Percentiles rank a stretch among this genome's conserved stretches.
These are phyloP conservation scores for Microtus montanus DNA, from an alignment of 2,113 vertebrate species.

Conservation along the genomic window DNA sequence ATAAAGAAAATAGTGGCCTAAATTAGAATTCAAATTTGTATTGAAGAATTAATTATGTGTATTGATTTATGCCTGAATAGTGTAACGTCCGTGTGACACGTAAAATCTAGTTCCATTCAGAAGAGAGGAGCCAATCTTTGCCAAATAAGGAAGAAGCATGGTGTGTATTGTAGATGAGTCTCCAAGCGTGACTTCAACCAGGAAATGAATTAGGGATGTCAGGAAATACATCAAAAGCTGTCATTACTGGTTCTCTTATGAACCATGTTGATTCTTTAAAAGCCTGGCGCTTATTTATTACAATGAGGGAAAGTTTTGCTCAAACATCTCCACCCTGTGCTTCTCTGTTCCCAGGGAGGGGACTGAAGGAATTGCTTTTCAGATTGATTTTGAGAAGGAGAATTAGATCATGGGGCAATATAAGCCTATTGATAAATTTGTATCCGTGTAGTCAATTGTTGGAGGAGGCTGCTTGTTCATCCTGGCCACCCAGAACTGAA, in stretches of 20 bases:
- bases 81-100: slow-evolving; percentile 28
- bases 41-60: slow-evolving; percentile 62
- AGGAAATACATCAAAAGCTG: background rate
- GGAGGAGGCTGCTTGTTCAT: too few species aligned
- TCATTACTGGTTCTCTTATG: background rate
- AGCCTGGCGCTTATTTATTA: slow-evolving; percentile 20
- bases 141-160: background rate
- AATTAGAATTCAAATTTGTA: slow-evolving; percentile 66
- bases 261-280: slow-evolving; percentile 8
- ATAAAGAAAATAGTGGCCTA: slow-evolving; percentile 59
- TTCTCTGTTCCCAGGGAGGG: background rate
- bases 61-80: slow-evolving; percentile 45
- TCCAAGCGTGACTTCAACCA: background rate
- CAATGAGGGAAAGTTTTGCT: background rate
- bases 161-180: background rate
- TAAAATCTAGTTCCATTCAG: slow-evolving; percentile 42
- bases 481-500: too few species aligned
- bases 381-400: background rate
- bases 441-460: slow-evolving; percentile 2
- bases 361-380: background rate
- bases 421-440: background rate
- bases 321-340: background rate
- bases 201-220: background rate
- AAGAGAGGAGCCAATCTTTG: background rate
- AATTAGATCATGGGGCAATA: background rate